Evolutionary conservation across 2,888 invertebrate species (phyloP), one percentile per base, ranked within the genome.

Genomic region (Lymantria monacha): DNA sequence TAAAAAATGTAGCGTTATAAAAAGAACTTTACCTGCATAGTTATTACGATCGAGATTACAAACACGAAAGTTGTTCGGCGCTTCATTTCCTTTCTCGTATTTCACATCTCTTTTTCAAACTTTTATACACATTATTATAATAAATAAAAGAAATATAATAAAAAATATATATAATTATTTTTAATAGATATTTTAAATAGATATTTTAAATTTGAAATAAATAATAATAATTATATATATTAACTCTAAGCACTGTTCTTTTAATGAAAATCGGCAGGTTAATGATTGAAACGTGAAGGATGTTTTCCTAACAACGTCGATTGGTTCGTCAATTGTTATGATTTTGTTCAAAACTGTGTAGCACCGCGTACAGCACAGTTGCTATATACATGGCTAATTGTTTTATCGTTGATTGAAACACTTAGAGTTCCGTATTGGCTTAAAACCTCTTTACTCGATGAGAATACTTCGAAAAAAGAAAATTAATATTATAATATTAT

Each of bases 91-190:
- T 68, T 57, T 65, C 56, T 55, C 72, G 67, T 69, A 58, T 66
- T 61, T 69, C 81, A 81, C 76, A 77, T 74, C 69, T 72, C 80
- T 79, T 75, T 69, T 70, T 81, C 80, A 85, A 76, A 76, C 76
- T 49, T 64, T 68, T 61, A 58, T 64, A 64, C 66, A 70, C 41
- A 61, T 61, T 73, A 79, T 76, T 63, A 44, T 48, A 51, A 46
- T 46, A 44, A 41, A 47, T 46, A 33, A 44, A 22, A 8, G 30
- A 45, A 33, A 48, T 36, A 50, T 48, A 22, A 5, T 40, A 44
- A 30, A 49, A 9, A 30, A 40, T 13, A 30, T 40, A n/a, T 40
- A 7, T 40, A 40, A 13, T 9, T 37, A n/a, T 37, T 37, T 11
- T 37, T n/a, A 7, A 38, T 11, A 7, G 10, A 7, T 33, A 10